A percentile compares a stretch with the other conserved stretches of the same genome.
phyloP scores from a whole-genome alignment of 2,113 vertebrate species.

The Chinchilla lanigera region DNA sequence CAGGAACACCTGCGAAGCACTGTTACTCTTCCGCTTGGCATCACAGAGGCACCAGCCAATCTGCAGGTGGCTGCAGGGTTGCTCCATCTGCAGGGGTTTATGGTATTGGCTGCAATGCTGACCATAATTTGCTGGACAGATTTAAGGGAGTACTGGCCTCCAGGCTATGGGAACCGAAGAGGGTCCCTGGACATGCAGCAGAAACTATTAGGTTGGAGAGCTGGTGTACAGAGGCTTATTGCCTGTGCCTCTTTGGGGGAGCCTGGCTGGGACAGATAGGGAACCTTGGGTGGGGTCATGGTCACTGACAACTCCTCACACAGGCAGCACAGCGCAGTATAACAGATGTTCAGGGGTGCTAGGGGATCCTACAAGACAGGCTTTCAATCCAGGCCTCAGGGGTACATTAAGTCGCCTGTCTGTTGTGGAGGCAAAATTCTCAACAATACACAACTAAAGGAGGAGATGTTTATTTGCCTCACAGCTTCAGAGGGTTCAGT shows the following conservation, averaged over 20 bases:
- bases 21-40: too few species aligned
- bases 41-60: too few species aligned
- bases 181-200: background rate
- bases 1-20: background rate
- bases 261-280: background rate
- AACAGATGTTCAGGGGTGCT: background rate
- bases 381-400: background rate
- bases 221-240: background rate
- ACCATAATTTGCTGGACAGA: background rate
- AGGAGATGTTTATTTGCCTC: background rate
- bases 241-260: background rate
- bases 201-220: background rate
- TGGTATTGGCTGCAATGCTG: background rate
- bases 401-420: background rate
- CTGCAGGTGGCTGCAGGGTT: too few species aligned
- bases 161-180: background rate
- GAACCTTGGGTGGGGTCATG: background rate
- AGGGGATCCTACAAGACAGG: background rate
- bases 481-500: background rate
- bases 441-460: background rate
- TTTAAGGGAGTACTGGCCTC: background rate
- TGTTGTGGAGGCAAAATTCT: background rate
- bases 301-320: background rate
- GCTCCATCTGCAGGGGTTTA: background rate
- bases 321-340: background rate